phyloP scores from a whole-genome alignment of 2,113 vertebrate species.

The Sinocyclocheilus maitianheensis region DNA sequence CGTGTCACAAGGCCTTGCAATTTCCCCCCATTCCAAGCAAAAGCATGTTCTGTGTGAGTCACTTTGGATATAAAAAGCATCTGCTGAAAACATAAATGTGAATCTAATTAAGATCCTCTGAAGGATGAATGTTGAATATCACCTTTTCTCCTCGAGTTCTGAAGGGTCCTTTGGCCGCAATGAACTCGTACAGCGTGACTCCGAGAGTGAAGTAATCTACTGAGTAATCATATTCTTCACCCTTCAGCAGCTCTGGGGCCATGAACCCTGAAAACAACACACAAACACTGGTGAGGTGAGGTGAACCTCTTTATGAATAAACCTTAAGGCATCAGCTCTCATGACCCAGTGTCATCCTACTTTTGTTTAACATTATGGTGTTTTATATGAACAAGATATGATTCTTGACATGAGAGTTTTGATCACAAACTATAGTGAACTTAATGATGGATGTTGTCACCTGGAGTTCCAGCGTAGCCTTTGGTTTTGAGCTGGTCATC shows the following conservation, averaged over 20 bases:
- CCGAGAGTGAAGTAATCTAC: conserved; percentile 81
- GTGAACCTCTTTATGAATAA: too few relatives aligned
- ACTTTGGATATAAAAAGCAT: background rate
- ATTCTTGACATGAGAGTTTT: too few relatives aligned
- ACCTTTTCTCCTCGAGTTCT: conserved; percentile 79
- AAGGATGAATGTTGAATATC: background rate
- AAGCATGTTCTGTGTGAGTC: background rate
- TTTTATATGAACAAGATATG: too few relatives aligned
- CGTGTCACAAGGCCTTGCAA: too few relatives aligned
- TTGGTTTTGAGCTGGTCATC: conserved; percentile 77
- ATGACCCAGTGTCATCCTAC: too few relatives aligned
- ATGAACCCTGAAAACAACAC: conserved; percentile 72
- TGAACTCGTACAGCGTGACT: conserved; percentile 79
- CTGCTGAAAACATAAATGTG: background rate
- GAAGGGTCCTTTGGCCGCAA: conserved; percentile 80
- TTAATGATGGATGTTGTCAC: too few relatives aligned
- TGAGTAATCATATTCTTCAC: conserved; percentile 76
- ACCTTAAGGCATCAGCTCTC: too few relatives aligned
- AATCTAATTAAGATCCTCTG: too few relatives aligned
- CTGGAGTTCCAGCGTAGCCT: conserved; percentile 80
- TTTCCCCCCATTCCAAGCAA: too few relatives aligned
- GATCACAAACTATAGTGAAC: too few relatives aligned
- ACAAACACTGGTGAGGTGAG: background rate
- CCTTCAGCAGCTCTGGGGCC: conserved; percentile 79
- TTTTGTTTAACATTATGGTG: too few relatives aligned